phyloP scores from a whole-genome alignment of 2,888 invertebrate genomes.

The Gastracanthus pulcherrimus region DNA sequence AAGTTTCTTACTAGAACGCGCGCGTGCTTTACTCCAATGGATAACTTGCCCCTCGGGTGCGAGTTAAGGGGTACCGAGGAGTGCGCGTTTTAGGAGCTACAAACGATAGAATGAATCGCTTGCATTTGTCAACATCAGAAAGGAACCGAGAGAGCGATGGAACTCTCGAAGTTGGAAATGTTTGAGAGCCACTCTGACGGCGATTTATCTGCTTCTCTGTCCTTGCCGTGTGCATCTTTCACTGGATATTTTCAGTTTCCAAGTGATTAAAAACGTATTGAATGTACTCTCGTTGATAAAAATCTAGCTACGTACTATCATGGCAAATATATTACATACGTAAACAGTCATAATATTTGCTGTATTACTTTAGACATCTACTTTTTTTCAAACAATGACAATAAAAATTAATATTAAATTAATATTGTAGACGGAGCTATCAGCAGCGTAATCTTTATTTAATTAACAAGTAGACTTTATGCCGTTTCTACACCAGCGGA shows the following conservation, averaged over 20 bases:
- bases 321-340: no score
- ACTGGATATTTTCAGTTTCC: not conserved
- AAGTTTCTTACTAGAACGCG: slow-evolving; percentile 1
- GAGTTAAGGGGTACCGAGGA: slow-evolving; percentile 13
- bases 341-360: no score
- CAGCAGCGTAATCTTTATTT: no score
- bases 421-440: no score
- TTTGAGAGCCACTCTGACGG: slow-evolving; percentile 27
- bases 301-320: no score
- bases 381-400: no score
- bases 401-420: no score
- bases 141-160: slow-evolving; percentile 52
- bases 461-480: no score
- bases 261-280: slow-evolving; percentile 18
- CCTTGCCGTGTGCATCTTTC: not conserved
- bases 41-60: slow-evolving; percentile 13
- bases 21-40: not conserved
- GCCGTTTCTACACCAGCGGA: no score
- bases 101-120: slow-evolving; percentile 72
- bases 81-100: slow-evolving; percentile 65
- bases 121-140: slow-evolving; percentile 66
- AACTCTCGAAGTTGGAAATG: slow-evolving; percentile 46
- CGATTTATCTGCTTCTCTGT: slow-evolving; percentile 38
- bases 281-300: not conserved
- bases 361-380: no score